A percentile compares a stretch with the other conserved stretches of the same genome.
Evolutionary conservation across 2,113 vertebrate genomes (phyloP).

Genomic region (Myotis davidii): DNA sequence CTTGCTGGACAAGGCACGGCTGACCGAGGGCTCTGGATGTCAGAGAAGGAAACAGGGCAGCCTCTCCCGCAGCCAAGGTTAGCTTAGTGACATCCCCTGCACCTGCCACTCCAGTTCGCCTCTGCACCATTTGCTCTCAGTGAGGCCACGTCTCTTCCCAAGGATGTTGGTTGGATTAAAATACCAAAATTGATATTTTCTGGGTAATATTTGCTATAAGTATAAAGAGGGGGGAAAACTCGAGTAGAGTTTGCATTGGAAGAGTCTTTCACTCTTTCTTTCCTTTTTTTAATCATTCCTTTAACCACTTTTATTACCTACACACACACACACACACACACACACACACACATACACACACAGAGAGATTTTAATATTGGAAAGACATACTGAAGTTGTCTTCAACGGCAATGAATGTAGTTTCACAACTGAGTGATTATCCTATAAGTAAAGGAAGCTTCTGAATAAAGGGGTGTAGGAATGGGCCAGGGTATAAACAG

Average conservation of each 20-base stretch:
- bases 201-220: constrained; percentile 36
- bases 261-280: background rate
- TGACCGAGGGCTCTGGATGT: background rate
- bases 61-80: background rate
- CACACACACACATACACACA: too few species aligned
- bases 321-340: background rate
- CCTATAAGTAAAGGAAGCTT: constrained; percentile 72
- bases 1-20: background rate
- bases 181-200: constrained; percentile 56
- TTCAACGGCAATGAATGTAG: constrained; percentile 54
- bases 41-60: background rate
- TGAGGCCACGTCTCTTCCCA: background rate
- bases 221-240: background rate
- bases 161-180: constrained; percentile 26
- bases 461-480: constrained; percentile 73
- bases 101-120: constrained; percentile 39
- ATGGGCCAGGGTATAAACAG: constrained; percentile 71
- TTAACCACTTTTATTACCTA: background rate
- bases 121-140: constrained; percentile 45
- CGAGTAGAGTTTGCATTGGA: background rate
- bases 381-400: constrained; percentile 34
- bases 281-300: background rate
- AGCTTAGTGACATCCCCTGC: background rate
- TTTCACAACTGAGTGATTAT: constrained; percentile 68
- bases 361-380: background rate